Conservation (phyloP, 1,140 invertebrate genomes). For the Lucilia cuprina region DNA sequence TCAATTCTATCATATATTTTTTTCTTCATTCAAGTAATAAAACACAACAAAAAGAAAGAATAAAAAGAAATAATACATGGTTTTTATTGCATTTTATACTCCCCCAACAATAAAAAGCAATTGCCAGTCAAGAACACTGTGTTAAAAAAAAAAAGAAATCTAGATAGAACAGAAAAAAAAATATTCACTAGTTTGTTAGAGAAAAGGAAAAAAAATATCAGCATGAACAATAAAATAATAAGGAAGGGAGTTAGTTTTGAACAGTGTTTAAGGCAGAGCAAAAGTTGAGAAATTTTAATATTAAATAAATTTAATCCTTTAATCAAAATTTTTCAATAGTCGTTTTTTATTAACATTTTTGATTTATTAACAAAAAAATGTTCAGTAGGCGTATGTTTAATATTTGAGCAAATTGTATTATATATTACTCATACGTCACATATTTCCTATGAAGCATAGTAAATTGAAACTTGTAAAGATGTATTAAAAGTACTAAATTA, state of each 20-base stretch:
- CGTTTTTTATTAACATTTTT: no score
- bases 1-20: background rate
- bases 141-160: background rate
- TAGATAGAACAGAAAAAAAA: background rate
- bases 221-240: background rate
- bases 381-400: no score
- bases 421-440: no score
- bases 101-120: slow-evolving; percentile 14
- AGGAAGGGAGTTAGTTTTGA: background rate
- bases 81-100: background rate
- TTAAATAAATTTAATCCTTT: background rate
- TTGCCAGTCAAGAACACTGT: background rate
- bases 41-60: background rate
- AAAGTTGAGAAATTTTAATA: background rate
- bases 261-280: background rate
- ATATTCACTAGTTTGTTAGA: background rate
- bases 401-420: no score
- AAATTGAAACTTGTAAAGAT: no score
- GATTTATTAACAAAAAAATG: no score
- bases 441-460: no score
- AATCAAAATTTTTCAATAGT: background rate
- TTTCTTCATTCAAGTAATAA: background rate
- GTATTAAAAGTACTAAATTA: no score
- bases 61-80: background rate
- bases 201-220: background rate